Evolutionary conservation across 2,113 vertebrate species (phyloP), one percentile per base, ranked within the genome.

Genomic region (Bufo bufo): DNA sequence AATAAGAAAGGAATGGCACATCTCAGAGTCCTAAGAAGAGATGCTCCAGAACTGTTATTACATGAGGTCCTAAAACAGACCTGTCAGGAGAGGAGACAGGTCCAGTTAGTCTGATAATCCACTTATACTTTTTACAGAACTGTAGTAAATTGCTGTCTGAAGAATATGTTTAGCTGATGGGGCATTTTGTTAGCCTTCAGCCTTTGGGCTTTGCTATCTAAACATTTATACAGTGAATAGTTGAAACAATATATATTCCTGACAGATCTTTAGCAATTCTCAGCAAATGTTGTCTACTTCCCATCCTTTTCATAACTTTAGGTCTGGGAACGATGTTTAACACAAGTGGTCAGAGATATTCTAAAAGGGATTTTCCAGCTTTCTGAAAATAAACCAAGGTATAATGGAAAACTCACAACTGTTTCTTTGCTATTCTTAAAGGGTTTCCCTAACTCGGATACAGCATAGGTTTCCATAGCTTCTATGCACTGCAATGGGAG

Each of bases 211-310:
- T 47, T 65, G 19, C 59, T 65, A 56, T 66, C 56, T 80, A 86
- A 86, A 86, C 47, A 86, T 79, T 80, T 79, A 69, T 45, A 58
- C 20, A 80, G 50, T 80, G 77, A 87, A 56, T 80, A 63, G 80
- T 59, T 54, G 52, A 23, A 78, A 80, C 49, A 58, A 20, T 87
- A 66, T 71, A 80, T 43, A 52, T 71, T 43, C 33, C 23, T 87
- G 77, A 69, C 49, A 87, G 49, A 87, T 49, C 58, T 61, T 77
- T 33, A 50, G 43, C 58, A 23, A 45, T 78, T 86, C 58, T 58
- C 59, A 65, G 56, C 16, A 87, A 65, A 87, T 79, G n/a, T 23
- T 78, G 85, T 79, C 59, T 86, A 61, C 47, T 79, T 86, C 59
- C 75, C 54, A 59, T 66, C 77, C n/a, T 79, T 86, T 43, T 86